Conservation (phyloP, 2,113 vertebrate species). For the Phalacrocorax carbo region DNA sequence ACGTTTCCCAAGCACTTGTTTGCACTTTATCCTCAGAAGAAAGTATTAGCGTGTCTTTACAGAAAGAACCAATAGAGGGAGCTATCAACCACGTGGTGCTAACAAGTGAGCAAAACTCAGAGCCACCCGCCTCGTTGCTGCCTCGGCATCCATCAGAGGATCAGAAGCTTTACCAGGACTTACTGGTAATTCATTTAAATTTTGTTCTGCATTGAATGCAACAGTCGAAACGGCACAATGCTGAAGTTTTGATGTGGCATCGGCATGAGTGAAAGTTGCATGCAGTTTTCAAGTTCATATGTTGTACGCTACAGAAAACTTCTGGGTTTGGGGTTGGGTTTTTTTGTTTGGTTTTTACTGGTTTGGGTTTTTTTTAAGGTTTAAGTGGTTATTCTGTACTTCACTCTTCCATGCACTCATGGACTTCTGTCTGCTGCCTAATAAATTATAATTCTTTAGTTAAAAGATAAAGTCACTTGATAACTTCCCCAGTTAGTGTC, state of each 20-base stretch:
- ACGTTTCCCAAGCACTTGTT: slow-evolving; percentile 19
- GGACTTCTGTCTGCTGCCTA: neutral
- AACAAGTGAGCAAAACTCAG: neutral
- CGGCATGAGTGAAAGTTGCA: neutral
- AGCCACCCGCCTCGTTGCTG: neutral
- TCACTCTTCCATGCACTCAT: neutral
- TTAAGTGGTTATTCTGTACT: neutral
- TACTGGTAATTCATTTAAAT: slow-evolving; percentile 74
- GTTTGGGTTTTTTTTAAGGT: neutral
- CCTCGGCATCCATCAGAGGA: slow-evolving; percentile 43
- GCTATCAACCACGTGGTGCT: slow-evolving; percentile 35
- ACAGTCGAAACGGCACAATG: neutral
- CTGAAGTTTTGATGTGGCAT: neutral
- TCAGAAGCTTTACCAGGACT: slow-evolving; percentile 81
- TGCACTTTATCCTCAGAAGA: slow-evolving; percentile 64
- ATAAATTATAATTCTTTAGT: neutral
- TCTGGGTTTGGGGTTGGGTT: neutral
- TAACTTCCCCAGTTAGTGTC: neutral
- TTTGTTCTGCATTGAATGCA: neutral
- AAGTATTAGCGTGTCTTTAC: slow-evolving; percentile 67
- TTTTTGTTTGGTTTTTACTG: neutral
- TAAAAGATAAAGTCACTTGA: neutral
- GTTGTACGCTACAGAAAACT: neutral
- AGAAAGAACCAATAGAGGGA: slow-evolving; percentile 60
- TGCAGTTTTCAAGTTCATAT: neutral